Conservation (phyloP, 1,140 invertebrate species). For the Campoletis sonorensis region DNA sequence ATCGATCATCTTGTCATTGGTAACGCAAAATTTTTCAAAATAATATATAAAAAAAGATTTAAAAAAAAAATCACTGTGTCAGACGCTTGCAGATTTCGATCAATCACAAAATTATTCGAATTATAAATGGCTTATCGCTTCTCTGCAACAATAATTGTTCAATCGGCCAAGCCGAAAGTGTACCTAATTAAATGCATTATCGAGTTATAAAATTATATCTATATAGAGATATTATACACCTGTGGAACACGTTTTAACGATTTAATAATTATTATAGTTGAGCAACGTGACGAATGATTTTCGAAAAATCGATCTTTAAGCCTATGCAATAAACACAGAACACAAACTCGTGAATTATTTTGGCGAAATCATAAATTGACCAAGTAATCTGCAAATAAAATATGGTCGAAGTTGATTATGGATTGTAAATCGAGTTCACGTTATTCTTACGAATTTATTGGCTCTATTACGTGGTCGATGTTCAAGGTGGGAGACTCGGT, state of each 20-base stretch:
- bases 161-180: constrained; percentile 6
- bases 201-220: constrained; percentile 16
- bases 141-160: constrained; percentile 8
- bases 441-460: neutral
- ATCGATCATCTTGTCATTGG: neutral
- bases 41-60: too few relatives aligned
- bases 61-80: constrained; percentile 42
- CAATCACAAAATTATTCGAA: constrained; percentile 42
- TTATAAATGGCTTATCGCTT: constrained; percentile 55
- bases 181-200: constrained; percentile 45
- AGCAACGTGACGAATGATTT: too few relatives aligned
- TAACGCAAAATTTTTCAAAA: constrained; percentile 15
- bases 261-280: neutral
- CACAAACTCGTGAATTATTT: too few relatives aligned
- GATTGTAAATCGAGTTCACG: too few relatives aligned
- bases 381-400: too few relatives aligned
- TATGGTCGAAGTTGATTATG: too few relatives aligned
- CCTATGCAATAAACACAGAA: too few relatives aligned
- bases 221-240: neutral
- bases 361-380: too few relatives aligned
- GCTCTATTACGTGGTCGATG: neutral
- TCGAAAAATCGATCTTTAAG: too few relatives aligned
- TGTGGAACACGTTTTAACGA: neutral
- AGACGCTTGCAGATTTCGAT: constrained; percentile 50
- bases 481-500: constrained; percentile 26